Evolutionary conservation across 1,140 invertebrate species (phyloP).

Genomic region (Gryon sp.): DNA sequence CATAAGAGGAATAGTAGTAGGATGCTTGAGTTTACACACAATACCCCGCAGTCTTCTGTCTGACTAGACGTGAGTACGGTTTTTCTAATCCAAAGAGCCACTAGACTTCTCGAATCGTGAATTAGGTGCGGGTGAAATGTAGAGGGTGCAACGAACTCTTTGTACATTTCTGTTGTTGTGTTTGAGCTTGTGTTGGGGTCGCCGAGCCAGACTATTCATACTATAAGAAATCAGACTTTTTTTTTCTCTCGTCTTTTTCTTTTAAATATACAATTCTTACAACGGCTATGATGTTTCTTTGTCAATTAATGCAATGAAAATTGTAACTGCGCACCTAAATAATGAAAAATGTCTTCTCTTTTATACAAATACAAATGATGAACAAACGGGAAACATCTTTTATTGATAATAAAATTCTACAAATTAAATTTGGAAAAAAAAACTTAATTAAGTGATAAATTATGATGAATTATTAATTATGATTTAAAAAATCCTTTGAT

Average conservation of each 20-base stretch:
- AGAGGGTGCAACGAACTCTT: constrained; percentile 67
- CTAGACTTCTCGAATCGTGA: constrained; percentile 63
- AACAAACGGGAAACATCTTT: too few relatives aligned
- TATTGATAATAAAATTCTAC: too few relatives aligned
- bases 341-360: too few relatives aligned
- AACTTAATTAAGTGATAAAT: too few relatives aligned
- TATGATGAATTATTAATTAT: too few relatives aligned
- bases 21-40: constrained; percentile 49
- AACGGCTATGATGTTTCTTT: constrained; percentile 2
- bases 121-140: constrained; percentile 61
- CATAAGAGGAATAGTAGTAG: constrained; percentile 36
- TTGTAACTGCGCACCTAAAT: too few relatives aligned
- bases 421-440: too few relatives aligned
- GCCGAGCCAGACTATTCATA: constrained; percentile 7
- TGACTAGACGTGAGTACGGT: constrained; percentile 41
- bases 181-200: constrained; percentile 2
- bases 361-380: too few relatives aligned
- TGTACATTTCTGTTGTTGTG: constrained; percentile 33
- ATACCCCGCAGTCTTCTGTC: constrained; percentile 46
- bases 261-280: background rate
- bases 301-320: background rate
- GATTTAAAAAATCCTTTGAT: too few relatives aligned
- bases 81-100: constrained; percentile 68
- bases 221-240: too few relatives aligned
- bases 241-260: too few relatives aligned